phyloP scores from a whole-genome alignment of 2,888 invertebrate genomes.

The Aporophyla nigra region DNA sequence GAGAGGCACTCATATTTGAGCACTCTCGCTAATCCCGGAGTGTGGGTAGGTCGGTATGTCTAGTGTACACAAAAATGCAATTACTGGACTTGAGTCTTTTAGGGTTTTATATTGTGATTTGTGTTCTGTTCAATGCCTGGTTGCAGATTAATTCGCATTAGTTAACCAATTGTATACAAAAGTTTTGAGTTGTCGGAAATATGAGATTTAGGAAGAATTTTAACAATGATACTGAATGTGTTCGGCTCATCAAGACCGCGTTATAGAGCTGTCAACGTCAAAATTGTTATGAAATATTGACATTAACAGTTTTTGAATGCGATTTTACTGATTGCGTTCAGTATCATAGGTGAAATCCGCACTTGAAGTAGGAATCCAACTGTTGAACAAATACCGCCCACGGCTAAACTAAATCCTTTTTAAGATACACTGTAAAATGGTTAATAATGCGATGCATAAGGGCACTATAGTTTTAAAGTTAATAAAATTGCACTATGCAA shows the following conservation, averaged over 20 bases:
- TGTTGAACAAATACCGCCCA: neutral
- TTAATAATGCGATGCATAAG: constrained; percentile 18
- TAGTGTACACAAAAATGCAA: constrained; percentile 61
- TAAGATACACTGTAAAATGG: constrained; percentile 8
- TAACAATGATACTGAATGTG: too few relatives aligned
- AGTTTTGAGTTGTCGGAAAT: too few relatives aligned
- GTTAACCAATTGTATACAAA: neutral
- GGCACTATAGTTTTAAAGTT: neutral
- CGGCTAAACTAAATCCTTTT: neutral
- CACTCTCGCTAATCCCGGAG: constrained; percentile 70
- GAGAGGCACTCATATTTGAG: constrained; percentile 76
- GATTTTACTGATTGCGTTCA: too few relatives aligned
- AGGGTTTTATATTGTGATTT: constrained; percentile 7
- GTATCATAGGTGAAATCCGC: too few relatives aligned
- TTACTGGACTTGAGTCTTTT: constrained; percentile 46
- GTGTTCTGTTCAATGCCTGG: neutral
- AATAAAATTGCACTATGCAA: constrained; percentile 38
- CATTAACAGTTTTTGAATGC: too few relatives aligned
- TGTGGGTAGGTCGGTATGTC: constrained; percentile 39
- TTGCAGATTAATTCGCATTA: neutral
- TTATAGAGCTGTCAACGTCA: too few relatives aligned
- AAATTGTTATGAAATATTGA: too few relatives aligned
- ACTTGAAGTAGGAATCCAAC: too few relatives aligned
- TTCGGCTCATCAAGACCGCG: too few relatives aligned
- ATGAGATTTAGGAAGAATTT: too few relatives aligned